Evolutionary conservation across 2,888 invertebrate genomes (phyloP), one percentile per base, ranked within the genome.

Genomic region (Atethmia centrago): DNA sequence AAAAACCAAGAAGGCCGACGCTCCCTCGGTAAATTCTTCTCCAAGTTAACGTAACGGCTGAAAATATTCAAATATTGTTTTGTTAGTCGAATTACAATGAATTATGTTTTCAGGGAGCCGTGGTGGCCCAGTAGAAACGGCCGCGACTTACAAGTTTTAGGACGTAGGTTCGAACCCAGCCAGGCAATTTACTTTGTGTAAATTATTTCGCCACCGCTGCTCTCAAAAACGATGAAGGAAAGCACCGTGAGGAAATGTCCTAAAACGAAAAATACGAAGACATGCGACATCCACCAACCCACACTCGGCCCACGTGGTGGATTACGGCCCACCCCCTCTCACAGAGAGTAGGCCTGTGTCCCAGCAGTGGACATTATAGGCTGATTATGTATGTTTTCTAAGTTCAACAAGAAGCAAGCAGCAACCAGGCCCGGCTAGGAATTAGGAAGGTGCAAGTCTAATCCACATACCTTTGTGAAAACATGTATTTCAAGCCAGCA

Each of bases 1-100:
- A 95, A 83, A 79, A 95, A 95, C 93, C 93, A 94, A 0, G 86
- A 71, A 0, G 95, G 95, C 0, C 94, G 90, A 0, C 86, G 89
- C 51, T 95, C 95, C 8, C 59, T 80, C 0, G 89, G 87, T 21
- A 93, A 71, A 78, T 92, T 93, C 21, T 82, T 84, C 64, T 93
- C 91, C 2, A 95, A 75, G 62, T 94, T 86, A 47, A 90, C 83
- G 72, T 95, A 95, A 0, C 92, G 91, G 49, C 95, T 95, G 90
- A 21, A 93, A 94, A 62, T 71, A 40, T 40, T 16, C 14, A 63
- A 58, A 42, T 40, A 36, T 53, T 31, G 3, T 21, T 28, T 31
- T 19, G 2, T 40, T 9, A 14, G n/a, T 49, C 5, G 4, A 36
- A 42, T 25, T 36, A n/a, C 9, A 16, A 21, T 40, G 0, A 28